Evolutionary conservation across 2,797 vertebrate genomes (phyloP), one percentile per base, ranked within the genome.

Genomic region (Xerus rutilus): DNA sequence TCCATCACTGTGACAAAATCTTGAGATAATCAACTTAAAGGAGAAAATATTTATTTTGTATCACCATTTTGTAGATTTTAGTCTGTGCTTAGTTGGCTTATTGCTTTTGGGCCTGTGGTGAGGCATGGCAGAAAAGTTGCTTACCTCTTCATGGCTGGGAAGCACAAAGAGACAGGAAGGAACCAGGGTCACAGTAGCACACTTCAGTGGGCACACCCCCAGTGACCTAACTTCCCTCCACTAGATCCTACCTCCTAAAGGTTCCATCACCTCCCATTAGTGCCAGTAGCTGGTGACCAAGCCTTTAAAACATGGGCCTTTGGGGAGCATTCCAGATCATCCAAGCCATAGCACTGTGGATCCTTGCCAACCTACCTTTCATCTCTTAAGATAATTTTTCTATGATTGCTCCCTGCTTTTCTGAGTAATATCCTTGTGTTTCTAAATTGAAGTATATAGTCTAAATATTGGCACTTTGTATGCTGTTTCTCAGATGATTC

Each of bases 401-500:
- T 65, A 9, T 72, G 43, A 30, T 64, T 86, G 17, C 21, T 86
- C 82, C 54, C 64, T 86, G 45, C 25, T 95, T 82, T 78, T 90
- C 76, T 43, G 28, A 93, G 15, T 62, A 6, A 14, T 59, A 17
- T 35, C 52, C 88, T 35, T 52, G 20, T 86, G 10, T 86, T 67
- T 85, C 32, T 78, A 32, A 45, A 17, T 92, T 67, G 67, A 77
- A 72, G 28, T 39, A 3, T 21, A 45, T 83, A 57, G 43, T 86
- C 9, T 85, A 76, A 85, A 52, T 1, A 49, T 52, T 91, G 17
- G 6, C 17, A 45, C 73, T 81, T 78, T 76, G 45, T 91, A 81
- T 91, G 30, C 23, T 69, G 17, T 76, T 95, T 83, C 74, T 83
- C 54, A 92, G 35, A 23, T 86, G 32, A 83, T 92, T 94, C 20